These are phyloP conservation scores for Ommatoiulus sabulosus DNA, from an alignment of 2,888 invertebrate genomes.

Conservation along the genomic window DNA sequence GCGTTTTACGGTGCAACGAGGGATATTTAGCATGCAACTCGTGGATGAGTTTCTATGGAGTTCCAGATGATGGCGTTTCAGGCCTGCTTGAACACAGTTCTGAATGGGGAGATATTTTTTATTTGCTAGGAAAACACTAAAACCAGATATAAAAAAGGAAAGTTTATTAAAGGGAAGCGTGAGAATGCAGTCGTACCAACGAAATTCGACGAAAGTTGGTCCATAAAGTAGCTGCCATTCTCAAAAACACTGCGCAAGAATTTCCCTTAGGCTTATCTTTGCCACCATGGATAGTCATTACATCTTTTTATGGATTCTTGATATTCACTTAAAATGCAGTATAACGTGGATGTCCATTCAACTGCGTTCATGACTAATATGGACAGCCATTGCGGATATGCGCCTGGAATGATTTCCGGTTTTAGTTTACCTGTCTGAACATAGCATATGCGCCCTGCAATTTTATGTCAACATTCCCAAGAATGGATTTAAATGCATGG, in stretches of 20 bases:
- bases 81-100: constrained; percentile 36
- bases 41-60: constrained; percentile 38
- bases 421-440: no score
- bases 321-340: constrained; percentile 35
- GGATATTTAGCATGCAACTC: constrained; percentile 47
- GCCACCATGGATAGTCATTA: background rate
- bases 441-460: no score
- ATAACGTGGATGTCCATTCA: background rate
- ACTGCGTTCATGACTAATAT: background rate
- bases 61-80: constrained; percentile 47
- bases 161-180: constrained; percentile 1
- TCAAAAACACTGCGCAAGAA: background rate
- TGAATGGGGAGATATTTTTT: constrained; percentile 41
- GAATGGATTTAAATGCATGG: no score
- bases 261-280: background rate
- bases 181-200: constrained; percentile 1
- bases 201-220: constrained; percentile 15
- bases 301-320: constrained; percentile 13
- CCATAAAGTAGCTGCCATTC: constrained; percentile 38
- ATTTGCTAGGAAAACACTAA: constrained; percentile 47
- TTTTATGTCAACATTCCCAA: no score
- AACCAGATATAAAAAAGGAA: constrained; percentile 38
- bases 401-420: no score
- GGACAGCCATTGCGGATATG: background rate
- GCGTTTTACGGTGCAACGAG: constrained; percentile 6